Percentiles rank a stretch among this genome's conserved stretches.
phyloP scores from a whole-genome alignment of 2,888 invertebrate genomes.

The Leptopilina syphax region DNA sequence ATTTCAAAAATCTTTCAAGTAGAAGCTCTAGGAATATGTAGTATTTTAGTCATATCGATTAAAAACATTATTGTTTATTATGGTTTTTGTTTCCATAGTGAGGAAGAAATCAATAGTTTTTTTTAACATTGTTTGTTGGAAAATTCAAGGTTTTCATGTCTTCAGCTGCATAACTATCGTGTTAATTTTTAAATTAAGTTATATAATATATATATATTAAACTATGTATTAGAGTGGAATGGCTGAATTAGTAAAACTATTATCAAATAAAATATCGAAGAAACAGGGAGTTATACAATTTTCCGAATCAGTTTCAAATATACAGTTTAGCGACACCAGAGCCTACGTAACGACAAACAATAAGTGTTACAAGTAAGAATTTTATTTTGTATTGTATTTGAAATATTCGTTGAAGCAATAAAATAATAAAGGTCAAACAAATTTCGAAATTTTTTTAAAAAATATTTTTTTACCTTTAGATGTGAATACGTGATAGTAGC shows the following conservation, averaged over 20 bases:
- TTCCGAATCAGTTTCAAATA: constrained; percentile 55
- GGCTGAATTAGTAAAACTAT: constrained; percentile 49
- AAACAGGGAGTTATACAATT: constrained; percentile 54
- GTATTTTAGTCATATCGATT: too few species aligned
- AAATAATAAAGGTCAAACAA: not conserved
- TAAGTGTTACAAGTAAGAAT: constrained; percentile 58
- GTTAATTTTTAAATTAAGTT: too few species aligned
- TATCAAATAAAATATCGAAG: constrained; percentile 52
- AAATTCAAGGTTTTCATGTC: too few species aligned
- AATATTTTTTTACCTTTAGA: constrained; percentile 52
- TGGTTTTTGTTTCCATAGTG: too few species aligned
- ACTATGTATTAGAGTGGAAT: constrained; percentile 58
- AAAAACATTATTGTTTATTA: too few species aligned
- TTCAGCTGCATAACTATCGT: too few species aligned
- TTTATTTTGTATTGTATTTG: not conserved
- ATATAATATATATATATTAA: too few species aligned
- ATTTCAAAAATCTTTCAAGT: too few species aligned
- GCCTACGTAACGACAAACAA: constrained; percentile 58
- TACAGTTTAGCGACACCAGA: constrained; percentile 59
- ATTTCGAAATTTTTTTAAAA: not conserved
- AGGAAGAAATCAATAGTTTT: too few species aligned
- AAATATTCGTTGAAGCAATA: not conserved
- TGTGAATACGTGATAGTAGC: constrained; percentile 64
- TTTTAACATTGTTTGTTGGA: too few species aligned
- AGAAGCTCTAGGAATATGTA: too few species aligned